These are phyloP conservation scores for Mystacides longicornis DNA, from an alignment of 2,888 invertebrate species.

Conservation along the genomic window DNA sequence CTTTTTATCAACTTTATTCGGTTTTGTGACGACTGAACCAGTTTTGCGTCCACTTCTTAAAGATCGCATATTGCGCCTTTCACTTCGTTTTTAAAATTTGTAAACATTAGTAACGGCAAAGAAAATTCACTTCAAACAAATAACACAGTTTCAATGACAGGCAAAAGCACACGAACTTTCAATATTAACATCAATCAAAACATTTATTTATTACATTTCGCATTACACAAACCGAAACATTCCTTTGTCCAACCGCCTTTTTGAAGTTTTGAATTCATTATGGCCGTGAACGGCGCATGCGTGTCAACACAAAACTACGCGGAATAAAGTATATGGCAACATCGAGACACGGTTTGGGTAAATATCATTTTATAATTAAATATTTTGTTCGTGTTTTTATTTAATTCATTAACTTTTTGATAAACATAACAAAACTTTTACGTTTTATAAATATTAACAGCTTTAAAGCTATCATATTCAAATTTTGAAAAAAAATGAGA, in stretches of 20 bases:
- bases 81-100: slow-evolving; percentile 9
- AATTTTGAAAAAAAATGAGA: too few relatives aligned
- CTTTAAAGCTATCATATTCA: too few relatives aligned
- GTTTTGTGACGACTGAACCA: background rate
- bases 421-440: too few relatives aligned
- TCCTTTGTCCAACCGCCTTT: background rate
- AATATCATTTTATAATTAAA: too few relatives aligned
- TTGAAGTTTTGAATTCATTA: background rate
- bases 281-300: background rate
- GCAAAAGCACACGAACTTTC: background rate
- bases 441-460: too few relatives aligned
- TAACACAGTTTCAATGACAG: too few relatives aligned
- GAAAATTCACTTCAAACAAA: background rate
- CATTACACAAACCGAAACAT: too few relatives aligned
- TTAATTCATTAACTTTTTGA: too few relatives aligned
- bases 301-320: too few relatives aligned
- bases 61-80: slow-evolving; percentile 18
- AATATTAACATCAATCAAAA: background rate
- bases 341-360: too few relatives aligned
- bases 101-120: background rate
- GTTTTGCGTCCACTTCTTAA: slow-evolving; percentile 15
- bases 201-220: background rate
- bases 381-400: too few relatives aligned
- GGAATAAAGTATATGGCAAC: too few relatives aligned
- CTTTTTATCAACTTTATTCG: background rate